These are phyloP conservation scores for Karalla daura DNA, from an alignment of 2,797 vertebrate genomes.

Conservation along the genomic window DNA sequence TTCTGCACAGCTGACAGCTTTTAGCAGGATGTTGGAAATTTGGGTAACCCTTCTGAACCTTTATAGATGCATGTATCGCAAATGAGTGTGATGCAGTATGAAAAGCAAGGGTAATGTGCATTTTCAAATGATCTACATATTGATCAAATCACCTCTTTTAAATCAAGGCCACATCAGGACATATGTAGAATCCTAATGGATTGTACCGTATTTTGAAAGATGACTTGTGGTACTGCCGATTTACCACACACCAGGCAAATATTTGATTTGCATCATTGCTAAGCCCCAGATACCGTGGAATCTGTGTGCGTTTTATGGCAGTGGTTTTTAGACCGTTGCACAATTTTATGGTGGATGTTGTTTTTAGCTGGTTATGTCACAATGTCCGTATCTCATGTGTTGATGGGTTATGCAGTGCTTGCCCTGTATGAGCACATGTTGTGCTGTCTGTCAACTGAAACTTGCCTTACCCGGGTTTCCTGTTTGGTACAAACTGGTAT, in stretches of 20 bases:
- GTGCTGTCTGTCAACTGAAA: slow-evolving; percentile 26
- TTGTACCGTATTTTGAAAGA: not conserved
- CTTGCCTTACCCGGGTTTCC: not conserved
- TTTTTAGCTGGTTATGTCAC: slow-evolving; percentile 68
- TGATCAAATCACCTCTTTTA: not conserved
- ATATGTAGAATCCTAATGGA: not conserved
- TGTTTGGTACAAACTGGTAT: not conserved
- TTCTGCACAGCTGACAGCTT: too few relatives aligned
- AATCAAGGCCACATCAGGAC: not conserved
- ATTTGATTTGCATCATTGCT: not conserved
- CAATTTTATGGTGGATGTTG: slow-evolving; percentile 52
- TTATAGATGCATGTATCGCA: not conserved
- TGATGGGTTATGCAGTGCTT: slow-evolving; percentile 13
- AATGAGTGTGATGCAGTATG: not conserved
- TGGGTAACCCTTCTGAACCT: not conserved
- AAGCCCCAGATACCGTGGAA: slow-evolving; percentile 7
- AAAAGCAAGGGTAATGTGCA: not conserved
- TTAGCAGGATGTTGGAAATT: not conserved
- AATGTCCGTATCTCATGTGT: slow-evolving; percentile 44
- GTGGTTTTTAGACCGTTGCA: slow-evolving; percentile 54
- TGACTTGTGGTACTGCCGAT: not conserved
- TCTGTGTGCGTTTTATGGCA: slow-evolving; percentile 36
- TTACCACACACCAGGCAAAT: not conserved
- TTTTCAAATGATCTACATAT: not conserved
- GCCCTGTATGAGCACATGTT: slow-evolving; percentile 46